Conservation (phyloP, 2,113 vertebrate genomes). For the Electrona antarctica region DNA sequence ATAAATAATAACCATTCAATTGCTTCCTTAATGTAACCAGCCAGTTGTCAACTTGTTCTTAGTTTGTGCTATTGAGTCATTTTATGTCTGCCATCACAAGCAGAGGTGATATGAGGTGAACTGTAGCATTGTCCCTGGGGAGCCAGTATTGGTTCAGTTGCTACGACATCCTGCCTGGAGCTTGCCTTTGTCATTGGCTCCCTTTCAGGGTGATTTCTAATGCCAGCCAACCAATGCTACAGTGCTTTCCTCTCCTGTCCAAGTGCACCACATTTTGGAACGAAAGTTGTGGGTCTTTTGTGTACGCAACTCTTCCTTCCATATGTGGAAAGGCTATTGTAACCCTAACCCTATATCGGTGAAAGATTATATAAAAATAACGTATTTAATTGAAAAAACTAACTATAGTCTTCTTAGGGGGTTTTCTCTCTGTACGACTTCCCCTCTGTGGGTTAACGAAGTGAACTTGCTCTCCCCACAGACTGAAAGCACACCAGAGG, state of each 20-base stretch:
- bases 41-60: too few relatives aligned
- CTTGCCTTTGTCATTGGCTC: slow-evolving; percentile 18
- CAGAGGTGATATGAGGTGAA: neutral
- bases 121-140: neutral
- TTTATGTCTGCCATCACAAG: neutral
- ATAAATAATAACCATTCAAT: too few relatives aligned
- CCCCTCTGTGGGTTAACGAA: slow-evolving; percentile 31
- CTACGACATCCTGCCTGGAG: slow-evolving; percentile 17
- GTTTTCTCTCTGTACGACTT: neutral
- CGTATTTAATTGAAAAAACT: too few relatives aligned
- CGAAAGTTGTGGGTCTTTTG: too few relatives aligned
- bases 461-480: slow-evolving; percentile 63
- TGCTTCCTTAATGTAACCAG: too few relatives aligned
- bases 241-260: neutral
- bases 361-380: too few relatives aligned
- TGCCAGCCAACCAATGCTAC: neutral
- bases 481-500: slow-evolving; percentile 98
- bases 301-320: too few relatives aligned
- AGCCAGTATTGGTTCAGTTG: slow-evolving; percentile 21
- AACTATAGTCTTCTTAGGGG: neutral
- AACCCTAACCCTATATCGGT: too few relatives aligned
- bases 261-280: neutral
- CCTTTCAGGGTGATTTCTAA: slow-evolving; percentile 35
- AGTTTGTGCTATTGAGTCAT: neutral
- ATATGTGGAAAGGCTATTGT: too few relatives aligned